Evolutionary conservation across 2,113 vertebrate species (phyloP).

Genomic region (Dromiciops gliroides): DNA sequence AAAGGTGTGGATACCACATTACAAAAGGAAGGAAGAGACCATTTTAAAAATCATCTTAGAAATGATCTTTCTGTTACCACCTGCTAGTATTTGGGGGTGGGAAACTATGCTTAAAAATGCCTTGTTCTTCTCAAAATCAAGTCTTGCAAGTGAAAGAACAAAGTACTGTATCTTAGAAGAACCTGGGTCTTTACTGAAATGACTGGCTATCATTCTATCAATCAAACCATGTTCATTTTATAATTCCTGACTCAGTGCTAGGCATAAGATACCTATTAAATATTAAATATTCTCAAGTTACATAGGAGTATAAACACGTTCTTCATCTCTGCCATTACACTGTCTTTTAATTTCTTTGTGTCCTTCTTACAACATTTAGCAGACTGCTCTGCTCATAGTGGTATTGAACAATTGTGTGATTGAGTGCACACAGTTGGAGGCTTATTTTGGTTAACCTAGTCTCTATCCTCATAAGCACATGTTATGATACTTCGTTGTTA

Average conservation of each 20-base stretch:
- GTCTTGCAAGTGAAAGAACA: not conserved
- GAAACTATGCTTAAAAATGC: not conserved
- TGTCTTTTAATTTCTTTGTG: too few relatives aligned
- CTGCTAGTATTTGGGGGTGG: not conserved
- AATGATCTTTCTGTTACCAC: slow-evolving; percentile 7
- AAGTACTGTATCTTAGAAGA: not conserved
- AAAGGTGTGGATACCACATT: slow-evolving; percentile 5
- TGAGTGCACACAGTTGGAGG: too few relatives aligned
- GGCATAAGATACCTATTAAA: not conserved
- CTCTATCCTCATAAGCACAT: too few relatives aligned
- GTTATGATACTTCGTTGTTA: too few relatives aligned
- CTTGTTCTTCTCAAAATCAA: not conserved
- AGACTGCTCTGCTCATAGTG: too few relatives aligned
- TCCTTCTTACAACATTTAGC: too few relatives aligned
- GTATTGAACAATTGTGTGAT: too few relatives aligned
- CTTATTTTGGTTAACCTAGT: too few relatives aligned
- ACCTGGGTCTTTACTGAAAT: slow-evolving; percentile 1
- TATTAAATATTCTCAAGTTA: accelerated
- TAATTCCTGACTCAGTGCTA: not conserved
- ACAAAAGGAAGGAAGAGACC: not conserved
- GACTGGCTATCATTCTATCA: not conserved
- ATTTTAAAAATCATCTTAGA: not conserved
- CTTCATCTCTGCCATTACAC: not conserved
- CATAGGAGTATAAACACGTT: not conserved
- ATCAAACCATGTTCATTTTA: not conserved